These are phyloP conservation scores for Drosophila melanica DNA, from an alignment of 1,140 invertebrate genomes.

Conservation along the genomic window DNA sequence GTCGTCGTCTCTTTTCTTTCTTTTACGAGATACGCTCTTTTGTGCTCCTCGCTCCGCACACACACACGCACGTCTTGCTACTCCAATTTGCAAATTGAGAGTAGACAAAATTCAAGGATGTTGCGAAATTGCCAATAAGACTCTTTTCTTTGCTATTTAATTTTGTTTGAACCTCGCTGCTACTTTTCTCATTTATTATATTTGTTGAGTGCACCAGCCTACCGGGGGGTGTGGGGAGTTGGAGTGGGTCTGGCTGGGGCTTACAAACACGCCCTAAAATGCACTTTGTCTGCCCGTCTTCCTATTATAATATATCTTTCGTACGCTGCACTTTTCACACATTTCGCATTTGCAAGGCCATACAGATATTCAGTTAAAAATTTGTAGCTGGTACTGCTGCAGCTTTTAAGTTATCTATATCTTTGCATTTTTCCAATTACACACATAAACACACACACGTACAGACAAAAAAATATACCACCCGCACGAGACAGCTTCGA, in stretches of 20 bases:
- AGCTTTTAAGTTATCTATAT: constrained; percentile 60
- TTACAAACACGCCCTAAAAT: constrained; percentile 68
- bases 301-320: constrained; percentile 17
- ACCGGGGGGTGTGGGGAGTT: constrained; percentile 3
- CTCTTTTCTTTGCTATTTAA: constrained; percentile 42
- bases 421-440: constrained; percentile 72
- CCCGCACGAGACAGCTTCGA: constrained; percentile 46
- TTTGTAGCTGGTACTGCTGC: constrained; percentile 25
- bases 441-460: constrained; percentile 52
- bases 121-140: constrained; percentile 56
- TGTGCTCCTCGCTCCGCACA: constrained; percentile 22
- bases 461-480: constrained; percentile 40
- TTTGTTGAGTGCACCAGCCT: constrained; percentile 41
- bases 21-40: constrained; percentile 50
- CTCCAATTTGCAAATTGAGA: constrained; percentile 70
- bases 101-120: constrained; percentile 77
- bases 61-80: constrained; percentile 50
- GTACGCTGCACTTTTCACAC: constrained; percentile 37
- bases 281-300: constrained; percentile 56
- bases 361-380: constrained; percentile 14
- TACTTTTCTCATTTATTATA: constrained; percentile 15
- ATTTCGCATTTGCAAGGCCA: constrained; percentile 25
- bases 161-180: constrained; percentile 16
- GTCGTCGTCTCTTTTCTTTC: constrained; percentile 54
- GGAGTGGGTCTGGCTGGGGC: constrained; percentile 39